Evolutionary conservation across 2,797 vertebrate species (phyloP).

Genomic region (Malacoctenus gilli): DNA sequence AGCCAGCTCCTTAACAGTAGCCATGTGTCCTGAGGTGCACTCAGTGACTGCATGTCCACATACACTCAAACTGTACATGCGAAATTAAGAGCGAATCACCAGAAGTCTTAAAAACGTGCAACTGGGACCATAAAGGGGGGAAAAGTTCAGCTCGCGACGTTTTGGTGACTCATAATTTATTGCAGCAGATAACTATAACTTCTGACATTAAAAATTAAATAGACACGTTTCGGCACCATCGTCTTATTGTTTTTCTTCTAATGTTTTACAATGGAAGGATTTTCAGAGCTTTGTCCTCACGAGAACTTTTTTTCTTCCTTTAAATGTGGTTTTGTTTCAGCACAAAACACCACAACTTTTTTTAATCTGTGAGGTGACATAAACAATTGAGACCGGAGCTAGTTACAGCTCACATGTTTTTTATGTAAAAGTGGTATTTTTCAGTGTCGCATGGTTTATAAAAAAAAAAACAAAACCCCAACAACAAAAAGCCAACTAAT

Average conservation of each 20-base stretch:
- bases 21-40: conserved; percentile 60
- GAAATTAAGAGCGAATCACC: conserved; percentile 31
- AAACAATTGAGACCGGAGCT: neutral
- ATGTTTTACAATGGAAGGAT: neutral
- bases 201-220: neutral
- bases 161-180: conserved; percentile 12
- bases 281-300: conserved; percentile 1
- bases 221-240: neutral
- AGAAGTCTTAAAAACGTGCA: conserved; percentile 38
- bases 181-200: neutral
- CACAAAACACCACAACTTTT: neutral
- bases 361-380: neutral
- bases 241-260: neutral
- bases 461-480: neutral
- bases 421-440: no score
- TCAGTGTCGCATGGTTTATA: no score
- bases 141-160: conserved; percentile 1
- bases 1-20: conserved; percentile 50
- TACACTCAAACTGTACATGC: conserved; percentile 23
- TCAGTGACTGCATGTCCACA: conserved; percentile 20
- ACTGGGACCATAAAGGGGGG: no score
- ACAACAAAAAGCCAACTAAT: neutral
- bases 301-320: conserved; percentile 3
- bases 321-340: neutral
- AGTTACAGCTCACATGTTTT: neutral